Conservation (phyloP, 2,888 invertebrate species). For the Lucinisca nassula region DNA sequence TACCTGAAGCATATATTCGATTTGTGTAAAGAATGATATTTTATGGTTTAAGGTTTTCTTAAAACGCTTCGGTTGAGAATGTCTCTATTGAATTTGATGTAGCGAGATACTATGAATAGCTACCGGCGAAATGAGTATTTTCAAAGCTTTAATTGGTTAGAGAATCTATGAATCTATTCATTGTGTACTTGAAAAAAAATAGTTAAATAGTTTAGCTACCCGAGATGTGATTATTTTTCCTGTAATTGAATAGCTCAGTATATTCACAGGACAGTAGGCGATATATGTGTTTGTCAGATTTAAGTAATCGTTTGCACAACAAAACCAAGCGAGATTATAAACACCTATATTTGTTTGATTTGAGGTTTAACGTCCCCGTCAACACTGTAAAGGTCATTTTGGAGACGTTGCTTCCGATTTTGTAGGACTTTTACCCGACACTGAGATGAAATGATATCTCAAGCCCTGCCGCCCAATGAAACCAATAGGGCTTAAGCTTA, state of each 20-base stretch:
- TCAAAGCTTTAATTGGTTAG: not conserved
- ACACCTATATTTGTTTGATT: too few species aligned
- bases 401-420: too few species aligned
- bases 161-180: not conserved
- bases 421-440: too few species aligned
- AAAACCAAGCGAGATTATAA: too few species aligned
- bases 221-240: not conserved
- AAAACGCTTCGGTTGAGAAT: not conserved
- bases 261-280: not conserved
- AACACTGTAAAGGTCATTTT: too few species aligned
- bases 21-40: not conserved
- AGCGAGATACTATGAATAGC: not conserved
- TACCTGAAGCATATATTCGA: not conserved
- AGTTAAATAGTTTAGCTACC: not conserved
- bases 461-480: too few species aligned
- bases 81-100: constrained; percentile 7
- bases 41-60: not conserved
- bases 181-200: not conserved
- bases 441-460: too few species aligned
- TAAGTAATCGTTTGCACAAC: too few species aligned
- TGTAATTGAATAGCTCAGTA: not conserved
- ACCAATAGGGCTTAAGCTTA: too few species aligned
- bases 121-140: not conserved
- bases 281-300: too few species aligned
- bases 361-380: too few species aligned